Evolutionary conservation across 2,888 invertebrate genomes (phyloP).

Genomic region (Tromatobia lineatoria): DNA sequence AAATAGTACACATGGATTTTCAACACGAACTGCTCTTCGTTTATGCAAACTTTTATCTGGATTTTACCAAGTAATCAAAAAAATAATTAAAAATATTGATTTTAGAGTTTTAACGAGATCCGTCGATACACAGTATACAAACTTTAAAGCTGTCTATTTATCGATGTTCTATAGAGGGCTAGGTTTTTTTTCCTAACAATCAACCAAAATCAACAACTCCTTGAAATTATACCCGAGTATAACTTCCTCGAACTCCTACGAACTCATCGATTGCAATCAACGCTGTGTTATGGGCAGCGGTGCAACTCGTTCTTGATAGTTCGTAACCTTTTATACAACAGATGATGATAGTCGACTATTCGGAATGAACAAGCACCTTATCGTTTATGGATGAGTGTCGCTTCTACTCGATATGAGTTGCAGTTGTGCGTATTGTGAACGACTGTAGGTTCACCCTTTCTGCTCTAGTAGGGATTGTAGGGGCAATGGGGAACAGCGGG

Average conservation of each 20-base stretch:
- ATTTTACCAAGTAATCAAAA: not conserved
- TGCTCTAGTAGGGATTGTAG: too few species aligned
- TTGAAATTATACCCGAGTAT: not conserved
- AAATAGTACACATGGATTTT: not conserved
- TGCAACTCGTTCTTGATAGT: not conserved
- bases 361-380: slow-evolving; percentile 29
- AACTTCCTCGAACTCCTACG: slow-evolving; percentile 22
- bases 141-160: slow-evolving; percentile 1
- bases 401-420: not conserved
- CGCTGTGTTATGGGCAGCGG: slow-evolving; percentile 10
- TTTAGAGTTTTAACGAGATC: slow-evolving; percentile 5
- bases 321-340: slow-evolving; percentile 23
- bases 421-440: not conserved
- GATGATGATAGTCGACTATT: slow-evolving; percentile 45
- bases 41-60: not conserved
- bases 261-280: slow-evolving; percentile 43
- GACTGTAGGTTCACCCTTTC: too few species aligned
- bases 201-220: not conserved
- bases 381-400: slow-evolving; percentile 17
- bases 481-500: too few species aligned
- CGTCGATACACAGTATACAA: not conserved
- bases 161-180: not conserved
- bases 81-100: not conserved
- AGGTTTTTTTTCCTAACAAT: slow-evolving; percentile 7
- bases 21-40: not conserved